Conservation (phyloP, 2,113 vertebrate species). For the Labeo catla region DNA sequence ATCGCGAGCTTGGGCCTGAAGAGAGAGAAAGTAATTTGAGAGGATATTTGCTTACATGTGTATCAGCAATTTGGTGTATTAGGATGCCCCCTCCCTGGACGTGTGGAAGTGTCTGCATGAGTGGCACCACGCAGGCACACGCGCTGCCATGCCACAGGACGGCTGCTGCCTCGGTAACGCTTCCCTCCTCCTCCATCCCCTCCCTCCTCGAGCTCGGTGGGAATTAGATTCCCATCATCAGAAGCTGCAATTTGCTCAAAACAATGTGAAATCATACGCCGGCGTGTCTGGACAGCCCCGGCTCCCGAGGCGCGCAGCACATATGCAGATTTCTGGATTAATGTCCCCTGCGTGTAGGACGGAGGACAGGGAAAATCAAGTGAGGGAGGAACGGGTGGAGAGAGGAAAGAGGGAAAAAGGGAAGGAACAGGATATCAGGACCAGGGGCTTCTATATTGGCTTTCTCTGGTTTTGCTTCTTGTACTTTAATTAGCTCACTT, state of each 20-base stretch:
- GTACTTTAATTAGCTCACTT: neutral
- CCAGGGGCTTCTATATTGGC: conserved; percentile 4
- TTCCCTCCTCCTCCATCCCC: conserved; percentile 49
- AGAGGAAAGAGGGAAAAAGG: neutral
- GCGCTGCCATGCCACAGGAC: conserved; percentile 45
- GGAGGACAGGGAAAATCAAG: conserved; percentile 48
- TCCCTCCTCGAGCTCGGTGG: conserved; percentile 48
- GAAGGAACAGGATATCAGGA: conserved; percentile 49
- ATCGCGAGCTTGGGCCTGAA: conserved; percentile 78
- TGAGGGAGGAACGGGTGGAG: conserved; percentile 16
- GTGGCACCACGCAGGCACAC: conserved; percentile 58
- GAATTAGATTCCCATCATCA: conserved; percentile 74
- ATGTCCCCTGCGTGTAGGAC: conserved; percentile 64
- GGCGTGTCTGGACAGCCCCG: conserved; percentile 60
- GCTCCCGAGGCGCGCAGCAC: conserved; percentile 65
- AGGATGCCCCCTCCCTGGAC: conserved; percentile 60
- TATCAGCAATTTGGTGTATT: conserved; percentile 81
- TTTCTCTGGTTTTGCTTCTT: neutral
- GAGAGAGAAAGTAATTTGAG: conserved; percentile 92
- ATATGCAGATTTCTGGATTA: conserved; percentile 75
- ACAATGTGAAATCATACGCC: conserved; percentile 70
- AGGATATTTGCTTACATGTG: conserved; percentile 92
- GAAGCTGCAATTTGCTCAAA: conserved; percentile 72
- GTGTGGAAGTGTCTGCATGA: conserved; percentile 45
- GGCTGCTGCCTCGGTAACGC: conserved; percentile 62